Base-by-base conservation (phyloP, 2,797 vertebrate genomes). In the Macroramphosus scolopax region DNA sequence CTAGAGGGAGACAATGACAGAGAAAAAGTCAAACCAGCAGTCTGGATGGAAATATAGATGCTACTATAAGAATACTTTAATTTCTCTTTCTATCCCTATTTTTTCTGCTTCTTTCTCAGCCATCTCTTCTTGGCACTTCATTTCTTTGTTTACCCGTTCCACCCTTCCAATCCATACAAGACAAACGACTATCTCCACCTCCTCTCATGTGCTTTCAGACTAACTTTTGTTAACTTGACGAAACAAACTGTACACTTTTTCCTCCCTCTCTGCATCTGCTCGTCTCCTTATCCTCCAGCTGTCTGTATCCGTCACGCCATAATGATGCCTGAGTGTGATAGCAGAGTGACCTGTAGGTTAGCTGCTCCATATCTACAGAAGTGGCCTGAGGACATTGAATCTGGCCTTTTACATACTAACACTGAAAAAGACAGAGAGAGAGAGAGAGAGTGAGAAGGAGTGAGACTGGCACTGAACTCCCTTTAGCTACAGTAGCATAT, bases 401-500 rank as follows among this genome's bases (percentile, higher is more conserved):
- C 12, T 43, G 53, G 6, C 17, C 33, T 24, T 56, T 55, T 24
- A 40, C 46, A 35, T 51, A 8, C 4, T 8, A 40, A 31, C 33
- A 37, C 22, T 54, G 41, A 49, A 46, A 54, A 40, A 55, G 34
- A 52, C 31, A 31, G 44, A 36, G 5, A 20, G 36, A 32, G 20
- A 18, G 29, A 24, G 38, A n/a, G 2, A n/a, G n/a, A n/a, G n/a
- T n/a, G n/a, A n/a, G n/a, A n/a, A n/a, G 6, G 39, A 61, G 18
- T 35, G 17, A 62, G 54, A 49, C 24, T 14, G 13, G 41, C 55
- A 50, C 50, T 58, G 37, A 57, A 17, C 20, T 64, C 57, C 65
- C 78, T 64, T 63, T 47, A 68, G 69, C 54, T 59, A 63, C 50
- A 58, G 61, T 26, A 63, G 63, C 63, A 42, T 53, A 25, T 68